Evolutionary conservation across 2,797 vertebrate genomes (phyloP).

Genomic region (Hipposideros larvatus): DNA sequence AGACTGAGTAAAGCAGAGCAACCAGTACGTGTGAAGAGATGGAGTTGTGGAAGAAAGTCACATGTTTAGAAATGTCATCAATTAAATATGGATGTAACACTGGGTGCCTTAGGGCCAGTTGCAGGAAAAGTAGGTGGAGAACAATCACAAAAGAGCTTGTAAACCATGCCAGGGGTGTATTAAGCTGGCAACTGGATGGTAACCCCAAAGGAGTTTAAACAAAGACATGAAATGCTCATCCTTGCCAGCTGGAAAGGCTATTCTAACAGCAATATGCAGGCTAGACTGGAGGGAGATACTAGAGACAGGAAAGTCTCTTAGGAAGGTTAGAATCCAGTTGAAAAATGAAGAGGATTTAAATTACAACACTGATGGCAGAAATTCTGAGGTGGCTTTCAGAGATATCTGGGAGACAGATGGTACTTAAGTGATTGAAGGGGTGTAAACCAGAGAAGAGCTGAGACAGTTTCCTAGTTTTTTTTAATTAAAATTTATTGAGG

Average conservation of each 20-base stretch:
- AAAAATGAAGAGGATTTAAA: slow-evolving; percentile 34
- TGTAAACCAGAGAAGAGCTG: not conserved
- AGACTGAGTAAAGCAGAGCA: not conserved
- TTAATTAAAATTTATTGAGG: too few relatives aligned
- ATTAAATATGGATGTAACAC: not conserved
- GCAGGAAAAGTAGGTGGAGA: not conserved
- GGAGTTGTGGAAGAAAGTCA: not conserved
- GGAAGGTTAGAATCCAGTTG: not conserved
- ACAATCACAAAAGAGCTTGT: not conserved
- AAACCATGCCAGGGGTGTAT: not conserved
- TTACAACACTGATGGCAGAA: not conserved
- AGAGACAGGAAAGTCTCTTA: not conserved
- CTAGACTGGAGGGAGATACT: not conserved
- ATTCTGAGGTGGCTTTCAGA: not conserved
- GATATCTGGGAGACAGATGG: not conserved
- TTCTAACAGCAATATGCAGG: not conserved
- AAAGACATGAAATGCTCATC: not conserved
- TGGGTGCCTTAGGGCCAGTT: not conserved
- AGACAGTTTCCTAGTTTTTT: not conserved
- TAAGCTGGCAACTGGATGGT: not conserved
- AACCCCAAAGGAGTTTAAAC: not conserved
- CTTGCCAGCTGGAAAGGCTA: not conserved
- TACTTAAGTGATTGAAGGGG: not conserved
- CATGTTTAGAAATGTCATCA: slow-evolving; percentile 13
- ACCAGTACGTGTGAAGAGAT: not conserved